These are phyloP conservation scores for Fregetta grallaria DNA, from an alignment of 2,113 vertebrate genomes.

Conservation along the genomic window DNA sequence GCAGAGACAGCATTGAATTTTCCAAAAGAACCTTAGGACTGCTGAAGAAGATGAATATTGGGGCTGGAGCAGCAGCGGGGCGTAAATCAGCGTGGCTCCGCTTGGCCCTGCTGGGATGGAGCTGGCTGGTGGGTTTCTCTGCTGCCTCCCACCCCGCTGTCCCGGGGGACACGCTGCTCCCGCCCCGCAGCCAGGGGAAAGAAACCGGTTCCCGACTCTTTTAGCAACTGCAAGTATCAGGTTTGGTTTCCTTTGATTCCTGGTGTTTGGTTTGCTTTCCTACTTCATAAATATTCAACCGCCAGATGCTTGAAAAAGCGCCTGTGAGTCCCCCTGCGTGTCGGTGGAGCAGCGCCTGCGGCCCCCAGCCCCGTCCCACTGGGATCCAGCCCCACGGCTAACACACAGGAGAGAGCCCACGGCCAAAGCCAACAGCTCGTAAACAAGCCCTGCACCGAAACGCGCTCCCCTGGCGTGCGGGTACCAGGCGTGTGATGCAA, in stretches of 20 bases:
- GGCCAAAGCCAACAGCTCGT: background rate
- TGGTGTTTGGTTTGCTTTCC: background rate
- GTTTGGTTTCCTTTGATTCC: background rate
- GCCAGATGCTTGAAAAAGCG: background rate
- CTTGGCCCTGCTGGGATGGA: background rate
- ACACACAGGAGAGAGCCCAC: fast-evolving
- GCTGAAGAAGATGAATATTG: background rate
- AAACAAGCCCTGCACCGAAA: background rate
- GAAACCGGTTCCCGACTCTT: background rate
- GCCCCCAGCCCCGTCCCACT: background rate
- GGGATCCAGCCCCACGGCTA: background rate
- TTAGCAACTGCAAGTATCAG: background rate
- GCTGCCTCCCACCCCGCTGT: background rate
- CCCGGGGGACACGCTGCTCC: background rate
- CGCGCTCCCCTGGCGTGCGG: fast-evolving
- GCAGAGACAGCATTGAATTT: background rate
- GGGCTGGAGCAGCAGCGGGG: background rate
- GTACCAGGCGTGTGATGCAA: fast-evolving
- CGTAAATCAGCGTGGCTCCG: background rate
- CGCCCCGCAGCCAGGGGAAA: background rate
- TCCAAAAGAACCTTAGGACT: background rate
- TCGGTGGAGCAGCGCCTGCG: background rate
- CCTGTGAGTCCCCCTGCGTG: background rate
- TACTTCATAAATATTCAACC: conserved; percentile 16
- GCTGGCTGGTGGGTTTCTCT: background rate